Base-by-base conservation (phyloP, 2,113 vertebrate species). In the Archilochus colubris region DNA sequence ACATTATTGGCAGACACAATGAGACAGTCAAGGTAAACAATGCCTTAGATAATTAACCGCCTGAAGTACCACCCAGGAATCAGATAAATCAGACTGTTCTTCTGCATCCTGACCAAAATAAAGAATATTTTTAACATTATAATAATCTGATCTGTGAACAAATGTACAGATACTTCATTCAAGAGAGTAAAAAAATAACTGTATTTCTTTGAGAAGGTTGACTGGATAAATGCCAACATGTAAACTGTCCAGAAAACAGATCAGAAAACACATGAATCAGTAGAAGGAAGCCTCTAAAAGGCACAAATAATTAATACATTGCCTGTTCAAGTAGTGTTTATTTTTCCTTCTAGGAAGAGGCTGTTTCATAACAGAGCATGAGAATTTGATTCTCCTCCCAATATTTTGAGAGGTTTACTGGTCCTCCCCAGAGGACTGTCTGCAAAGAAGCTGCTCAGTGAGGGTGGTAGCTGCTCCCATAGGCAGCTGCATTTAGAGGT, bases 1-100 rank as follows among this genome's bases (percentile, higher is more conserved):
- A 89, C 81, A 8, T 85, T 89, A 94, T 67, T 97, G 96, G 96
- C 97, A 97, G 76, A 94, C 83, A 80, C 87, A 94, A 92, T 97
- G 89, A 97, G 91, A 80, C 5, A 50, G 70, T 58, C 70, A 81
- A 95, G 85, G 95, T 95, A 96, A 95, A 88, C 89, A 96, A 93
- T 23, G 64, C n/a, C 58, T 93, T 44, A 15, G 43, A 67, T 94
- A 95, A 95, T 97, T 94, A 88, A 64, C 91, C 96, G 74, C 38
- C 73, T 92, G 43, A 69, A 94, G 68, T 46, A 4, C 84, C 61
- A 91, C 94, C 93, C 91, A 95, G 43, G 79, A 80, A 95, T 82
- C 40, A 81, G 93, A 93, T 74, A 92, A 95, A 40, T 95, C 88
- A 81, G 40, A 54, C 64, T 91, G 18, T 64, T 97, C 80, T 95